Percentiles rank a stretch among this genome's conserved stretches.
Evolutionary conservation across 2,113 vertebrate genomes (phyloP).

Genomic region (cat (Felis catus)): DNA sequence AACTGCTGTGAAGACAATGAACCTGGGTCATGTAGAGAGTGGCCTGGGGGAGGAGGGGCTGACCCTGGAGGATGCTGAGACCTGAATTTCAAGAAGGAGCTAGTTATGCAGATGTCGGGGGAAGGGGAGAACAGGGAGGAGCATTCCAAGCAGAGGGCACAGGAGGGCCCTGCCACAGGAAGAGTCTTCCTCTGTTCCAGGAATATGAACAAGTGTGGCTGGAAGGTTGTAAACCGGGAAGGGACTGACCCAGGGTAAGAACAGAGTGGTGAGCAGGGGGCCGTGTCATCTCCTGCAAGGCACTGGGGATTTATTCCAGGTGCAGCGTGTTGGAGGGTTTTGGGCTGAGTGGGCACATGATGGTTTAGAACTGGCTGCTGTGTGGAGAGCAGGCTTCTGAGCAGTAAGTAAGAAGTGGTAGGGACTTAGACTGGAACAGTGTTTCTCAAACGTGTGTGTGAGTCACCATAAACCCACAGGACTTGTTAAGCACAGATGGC

Average conservation of each 20-base stretch:
- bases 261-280: background rate
- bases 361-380: background rate
- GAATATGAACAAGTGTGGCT: background rate
- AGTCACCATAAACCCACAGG: background rate
- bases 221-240: background rate
- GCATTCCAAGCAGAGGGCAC: background rate
- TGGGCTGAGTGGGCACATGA: background rate
- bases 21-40: background rate
- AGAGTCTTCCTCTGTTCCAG: background rate
- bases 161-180: background rate
- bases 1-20: background rate
- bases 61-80: background rate
- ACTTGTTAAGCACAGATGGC: background rate
- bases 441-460: background rate
- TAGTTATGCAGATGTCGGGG: accelerated
- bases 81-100: background rate
- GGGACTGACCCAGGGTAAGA: background rate
- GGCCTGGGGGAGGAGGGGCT: background rate
- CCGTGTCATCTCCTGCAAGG: accelerated
- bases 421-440: background rate
- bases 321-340: background rate
- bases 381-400: background rate
- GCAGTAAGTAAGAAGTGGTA: background rate
- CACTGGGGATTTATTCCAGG: background rate
- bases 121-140: too few relatives aligned